Evolutionary conservation across 1,140 invertebrate species (phyloP).

Genomic region (Sinonovacula constricta): DNA sequence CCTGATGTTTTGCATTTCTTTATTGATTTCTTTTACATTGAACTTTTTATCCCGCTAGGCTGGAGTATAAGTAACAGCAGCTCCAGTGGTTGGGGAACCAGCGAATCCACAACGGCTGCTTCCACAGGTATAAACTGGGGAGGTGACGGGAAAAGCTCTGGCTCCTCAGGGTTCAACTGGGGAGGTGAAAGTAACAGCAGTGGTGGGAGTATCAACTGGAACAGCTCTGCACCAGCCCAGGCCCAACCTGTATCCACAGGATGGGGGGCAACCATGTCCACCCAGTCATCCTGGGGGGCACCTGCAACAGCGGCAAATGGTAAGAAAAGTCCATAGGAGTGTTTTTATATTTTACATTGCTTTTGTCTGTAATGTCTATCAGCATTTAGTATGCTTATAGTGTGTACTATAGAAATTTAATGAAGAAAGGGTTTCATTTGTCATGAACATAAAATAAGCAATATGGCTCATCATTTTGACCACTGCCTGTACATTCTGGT

Average conservation of each 20-base stretch:
- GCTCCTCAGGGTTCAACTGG: slow-evolving; percentile 40
- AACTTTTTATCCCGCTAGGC: neutral
- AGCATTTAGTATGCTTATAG: too few species aligned
- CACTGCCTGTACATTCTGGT: too few species aligned
- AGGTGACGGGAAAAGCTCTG: too few species aligned
- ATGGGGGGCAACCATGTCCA: neutral
- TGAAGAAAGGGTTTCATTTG: too few species aligned
- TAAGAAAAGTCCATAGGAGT: too few species aligned
- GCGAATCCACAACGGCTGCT: neutral
- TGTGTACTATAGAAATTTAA: too few species aligned
- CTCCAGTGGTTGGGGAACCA: neutral
- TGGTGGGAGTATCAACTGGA: slow-evolving; percentile 33
- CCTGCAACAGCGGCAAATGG: slow-evolving; percentile 39
- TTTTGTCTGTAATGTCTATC: too few species aligned
- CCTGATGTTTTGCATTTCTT: neutral
- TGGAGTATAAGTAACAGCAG: neutral
- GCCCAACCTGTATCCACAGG: slow-evolving; percentile 18
- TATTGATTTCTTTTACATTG: too few species aligned
- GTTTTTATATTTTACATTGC: too few species aligned
- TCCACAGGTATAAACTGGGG: neutral
- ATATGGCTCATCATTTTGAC: too few species aligned
- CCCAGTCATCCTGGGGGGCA: slow-evolving; percentile 38
- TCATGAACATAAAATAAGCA: too few species aligned
- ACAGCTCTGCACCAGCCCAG: slow-evolving; percentile 20
- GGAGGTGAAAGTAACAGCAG: slow-evolving; percentile 32